phyloP scores from a whole-genome alignment of 2,797 vertebrate species.

The Enteromius fasciolatus region DNA sequence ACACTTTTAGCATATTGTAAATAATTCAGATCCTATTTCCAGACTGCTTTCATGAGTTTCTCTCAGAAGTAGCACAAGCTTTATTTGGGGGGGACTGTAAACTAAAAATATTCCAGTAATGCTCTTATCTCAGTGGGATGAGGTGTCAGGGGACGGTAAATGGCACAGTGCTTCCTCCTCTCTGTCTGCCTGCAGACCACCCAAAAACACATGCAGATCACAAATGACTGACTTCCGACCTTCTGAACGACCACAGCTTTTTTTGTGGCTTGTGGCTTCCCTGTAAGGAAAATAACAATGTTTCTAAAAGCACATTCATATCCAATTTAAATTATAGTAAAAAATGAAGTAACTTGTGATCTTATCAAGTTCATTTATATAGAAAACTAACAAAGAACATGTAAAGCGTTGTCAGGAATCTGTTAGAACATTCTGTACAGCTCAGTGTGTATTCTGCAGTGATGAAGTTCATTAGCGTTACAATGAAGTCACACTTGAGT shows the following conservation, averaged over 20 bases:
- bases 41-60: constrained; percentile 1
- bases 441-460: not conserved
- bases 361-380: not conserved
- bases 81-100: constrained; percentile 7
- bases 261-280: not conserved
- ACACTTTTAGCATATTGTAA: constrained; percentile 15
- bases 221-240: constrained; percentile 25
- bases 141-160: constrained; percentile 14
- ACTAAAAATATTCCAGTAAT: constrained; percentile 18
- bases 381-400: not conserved
- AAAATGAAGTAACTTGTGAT: not conserved
- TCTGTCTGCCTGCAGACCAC: constrained; percentile 17
- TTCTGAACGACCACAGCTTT: constrained; percentile 15
- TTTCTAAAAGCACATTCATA: not conserved
- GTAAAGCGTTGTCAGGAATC: not conserved
- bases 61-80: not conserved
- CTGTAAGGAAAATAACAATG: not conserved
- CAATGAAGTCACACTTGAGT: not conserved
- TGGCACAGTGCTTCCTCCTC: constrained; percentile 4
- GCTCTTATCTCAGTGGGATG: constrained; percentile 14
- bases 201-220: constrained; percentile 23
- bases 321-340: not conserved
- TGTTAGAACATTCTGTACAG: not conserved
- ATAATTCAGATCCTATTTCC: constrained; percentile 13
- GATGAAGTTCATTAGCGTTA: not conserved